Percentiles rank a stretch among this genome's conserved stretches.
Conservation (phyloP, 2,113 vertebrate genomes). For the Ochotona princeps region DNA sequence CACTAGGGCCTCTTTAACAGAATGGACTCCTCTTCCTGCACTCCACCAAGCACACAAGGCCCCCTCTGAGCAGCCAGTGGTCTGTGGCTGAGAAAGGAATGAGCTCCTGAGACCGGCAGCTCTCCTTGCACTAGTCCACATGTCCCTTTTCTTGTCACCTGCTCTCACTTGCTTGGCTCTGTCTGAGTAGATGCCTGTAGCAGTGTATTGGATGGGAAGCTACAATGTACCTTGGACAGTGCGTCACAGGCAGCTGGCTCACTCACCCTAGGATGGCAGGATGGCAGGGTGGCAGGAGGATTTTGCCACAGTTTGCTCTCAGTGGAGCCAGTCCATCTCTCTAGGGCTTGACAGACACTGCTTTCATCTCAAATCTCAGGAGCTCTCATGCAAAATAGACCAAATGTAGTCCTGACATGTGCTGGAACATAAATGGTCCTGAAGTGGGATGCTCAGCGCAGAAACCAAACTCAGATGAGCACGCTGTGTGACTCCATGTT, state of each 20-base stretch:
- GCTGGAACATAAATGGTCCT: too few relatives aligned
- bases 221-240: neutral
- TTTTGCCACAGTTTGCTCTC: too few relatives aligned
- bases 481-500: too few relatives aligned
- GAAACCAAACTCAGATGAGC: too few relatives aligned
- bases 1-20: neutral
- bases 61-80: neutral
- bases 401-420: too few relatives aligned
- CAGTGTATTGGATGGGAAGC: too few relatives aligned
- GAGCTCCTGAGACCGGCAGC: neutral
- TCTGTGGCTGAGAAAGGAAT: neutral
- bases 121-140: neutral
- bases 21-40: rapidly evolving
- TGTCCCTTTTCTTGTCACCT: neutral
- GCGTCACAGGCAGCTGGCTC: rapidly evolving
- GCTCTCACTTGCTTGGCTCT: neutral
- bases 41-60: neutral
- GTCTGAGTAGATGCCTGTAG: neutral
- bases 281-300: too few relatives aligned
- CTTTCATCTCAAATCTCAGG: too few relatives aligned
- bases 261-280: neutral
- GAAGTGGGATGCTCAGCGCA: too few relatives aligned
- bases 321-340: too few relatives aligned
- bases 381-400: too few relatives aligned
- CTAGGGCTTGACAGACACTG: too few relatives aligned